phyloP scores from a whole-genome alignment of 1,140 invertebrate species.

The Pseudachorutes palmiensis region DNA sequence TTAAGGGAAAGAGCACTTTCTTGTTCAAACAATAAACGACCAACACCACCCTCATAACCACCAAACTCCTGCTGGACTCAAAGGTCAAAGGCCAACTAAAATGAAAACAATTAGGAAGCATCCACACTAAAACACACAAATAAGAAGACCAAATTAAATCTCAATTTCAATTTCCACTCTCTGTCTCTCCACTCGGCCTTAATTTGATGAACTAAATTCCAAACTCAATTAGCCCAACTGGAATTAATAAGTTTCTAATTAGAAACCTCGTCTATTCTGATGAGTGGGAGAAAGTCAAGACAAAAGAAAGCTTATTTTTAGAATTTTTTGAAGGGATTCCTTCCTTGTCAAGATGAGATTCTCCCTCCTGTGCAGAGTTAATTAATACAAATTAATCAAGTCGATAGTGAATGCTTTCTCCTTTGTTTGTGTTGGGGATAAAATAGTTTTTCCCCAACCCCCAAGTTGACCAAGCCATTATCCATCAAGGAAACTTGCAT shows the following conservation, averaged over 20 bases:
- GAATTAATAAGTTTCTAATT: background rate
- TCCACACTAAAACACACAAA: too few relatives aligned
- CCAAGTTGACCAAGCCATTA: too few relatives aligned
- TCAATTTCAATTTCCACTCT: slow-evolving; percentile 3
- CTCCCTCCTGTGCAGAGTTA: too few relatives aligned
- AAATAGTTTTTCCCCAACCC: background rate
- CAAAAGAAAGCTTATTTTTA: background rate
- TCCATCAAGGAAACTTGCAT: too few relatives aligned
- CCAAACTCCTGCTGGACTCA: background rate
- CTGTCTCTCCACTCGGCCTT: background rate
- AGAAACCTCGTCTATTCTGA: too few relatives aligned
- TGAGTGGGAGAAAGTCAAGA: background rate
- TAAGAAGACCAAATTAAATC: too few relatives aligned
- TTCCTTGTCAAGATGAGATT: too few relatives aligned
- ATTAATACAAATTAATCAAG: slow-evolving; percentile 3
- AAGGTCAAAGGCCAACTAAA: too few relatives aligned
- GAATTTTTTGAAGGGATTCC: too few relatives aligned
- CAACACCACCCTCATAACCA: background rate
- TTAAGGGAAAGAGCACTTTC: slow-evolving; percentile 2
- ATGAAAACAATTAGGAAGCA: too few relatives aligned
- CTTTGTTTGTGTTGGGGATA: background rate
- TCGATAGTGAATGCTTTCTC: background rate
- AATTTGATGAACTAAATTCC: background rate
- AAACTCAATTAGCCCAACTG: background rate
- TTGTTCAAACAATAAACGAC: slow-evolving; percentile 8